Percentiles rank a stretch among this genome's conserved stretches.
phyloP scores from a whole-genome alignment of 1,140 invertebrate species.

The Bombus consobrinus region DNA sequence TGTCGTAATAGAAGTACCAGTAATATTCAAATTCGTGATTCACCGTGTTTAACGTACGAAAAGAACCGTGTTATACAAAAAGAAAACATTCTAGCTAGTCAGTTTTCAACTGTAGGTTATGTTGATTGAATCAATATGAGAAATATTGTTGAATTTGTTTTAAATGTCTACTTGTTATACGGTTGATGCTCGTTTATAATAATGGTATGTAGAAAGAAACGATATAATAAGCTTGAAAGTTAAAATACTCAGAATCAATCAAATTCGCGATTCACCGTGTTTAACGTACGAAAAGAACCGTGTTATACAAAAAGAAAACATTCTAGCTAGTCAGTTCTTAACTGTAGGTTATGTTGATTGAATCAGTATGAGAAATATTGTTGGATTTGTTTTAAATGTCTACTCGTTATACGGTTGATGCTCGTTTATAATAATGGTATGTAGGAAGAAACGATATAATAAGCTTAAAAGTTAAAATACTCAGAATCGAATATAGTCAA shows the following conservation, averaged over 20 bases:
- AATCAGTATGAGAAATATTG: too few species aligned
- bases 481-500: background rate
- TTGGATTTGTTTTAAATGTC: background rate
- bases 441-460: too few species aligned
- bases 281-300: too few species aligned
- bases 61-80: background rate
- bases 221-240: too few species aligned
- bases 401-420: background rate
- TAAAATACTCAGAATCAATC: too few species aligned
- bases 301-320: background rate
- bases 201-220: too few species aligned
- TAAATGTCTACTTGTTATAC: too few species aligned
- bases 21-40: constrained; percentile 24
- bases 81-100: background rate
- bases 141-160: background rate
- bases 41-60: background rate
- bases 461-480: too few species aligned
- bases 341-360: background rate
- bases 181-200: too few species aligned
- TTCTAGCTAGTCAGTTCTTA: background rate
- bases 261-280: background rate
- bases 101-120: background rate
- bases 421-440: background rate
- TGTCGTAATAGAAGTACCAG: constrained; percentile 25
- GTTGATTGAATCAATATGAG: background rate